phyloP scores from a whole-genome alignment of 1,140 invertebrate genomes.

The Drosophila busckii region DNA sequence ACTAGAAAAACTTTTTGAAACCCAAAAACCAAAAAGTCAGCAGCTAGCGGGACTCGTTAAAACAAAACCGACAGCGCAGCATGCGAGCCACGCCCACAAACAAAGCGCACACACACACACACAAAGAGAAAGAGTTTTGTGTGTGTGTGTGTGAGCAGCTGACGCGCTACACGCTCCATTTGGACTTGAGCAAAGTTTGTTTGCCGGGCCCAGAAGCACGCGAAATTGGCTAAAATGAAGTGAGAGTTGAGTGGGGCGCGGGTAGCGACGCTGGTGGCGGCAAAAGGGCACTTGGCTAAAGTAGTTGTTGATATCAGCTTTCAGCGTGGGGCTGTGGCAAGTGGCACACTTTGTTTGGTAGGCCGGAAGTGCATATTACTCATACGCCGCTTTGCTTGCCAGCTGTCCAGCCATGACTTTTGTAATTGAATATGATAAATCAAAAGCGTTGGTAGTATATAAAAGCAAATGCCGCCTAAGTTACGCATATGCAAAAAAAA shows the following conservation, averaged over 20 bases:
- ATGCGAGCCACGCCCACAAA: conserved; percentile 14
- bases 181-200: conserved; percentile 57
- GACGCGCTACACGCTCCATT: conserved; percentile 62
- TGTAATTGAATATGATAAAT: conserved; percentile 79
- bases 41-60: conserved; percentile 52
- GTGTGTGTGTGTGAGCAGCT: conserved; percentile 32
- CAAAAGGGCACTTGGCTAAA: conserved; percentile 27
- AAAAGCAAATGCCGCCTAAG: conserved; percentile 14
- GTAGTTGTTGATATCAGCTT: conserved; percentile 70
- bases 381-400: conserved; percentile 50
- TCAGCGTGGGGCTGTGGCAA: too few species aligned
- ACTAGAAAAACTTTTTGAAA: conserved; percentile 12
- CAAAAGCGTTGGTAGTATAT: conserved; percentile 41
- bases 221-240: conserved; percentile 29
- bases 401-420: conserved; percentile 59
- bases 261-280: too few species aligned
- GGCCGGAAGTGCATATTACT: too few species aligned
- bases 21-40: conserved; percentile 39
- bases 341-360: too few species aligned
- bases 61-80: conserved; percentile 6
- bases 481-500: conserved; percentile 14
- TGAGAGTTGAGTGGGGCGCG: conserved; percentile 1
- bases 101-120: conserved; percentile 6
- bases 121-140: conserved; percentile 7
- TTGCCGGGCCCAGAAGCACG: conserved; percentile 49